Conservation (phyloP, 2,888 invertebrate species). For the Hypselothyrea guttata region DNA sequence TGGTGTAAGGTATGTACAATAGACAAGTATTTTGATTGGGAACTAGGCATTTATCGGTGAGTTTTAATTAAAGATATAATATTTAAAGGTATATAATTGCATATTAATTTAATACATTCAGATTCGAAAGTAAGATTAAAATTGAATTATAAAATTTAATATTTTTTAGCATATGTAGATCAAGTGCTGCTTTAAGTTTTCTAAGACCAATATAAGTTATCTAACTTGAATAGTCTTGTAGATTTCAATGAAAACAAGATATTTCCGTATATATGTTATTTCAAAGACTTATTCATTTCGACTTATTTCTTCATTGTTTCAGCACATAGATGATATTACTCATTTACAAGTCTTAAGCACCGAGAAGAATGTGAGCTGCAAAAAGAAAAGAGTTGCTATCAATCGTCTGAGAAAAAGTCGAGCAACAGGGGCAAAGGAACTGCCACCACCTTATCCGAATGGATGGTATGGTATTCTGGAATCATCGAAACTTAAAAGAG, state of each 20-base stretch:
- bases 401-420: slow-evolving; percentile 84
- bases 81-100: background rate
- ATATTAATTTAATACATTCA: background rate
- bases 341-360: slow-evolving; percentile 37
- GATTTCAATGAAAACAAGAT: no score
- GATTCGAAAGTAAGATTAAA: no score
- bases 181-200: no score
- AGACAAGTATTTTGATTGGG: background rate
- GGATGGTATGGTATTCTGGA: slow-evolving; percentile 93
- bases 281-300: no score
- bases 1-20: slow-evolving; percentile 68
- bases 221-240: no score
- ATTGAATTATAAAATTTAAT: no score
- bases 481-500: slow-evolving; percentile 84
- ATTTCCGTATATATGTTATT: no score
- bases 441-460: slow-evolving; percentile 94
- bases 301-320: background rate
- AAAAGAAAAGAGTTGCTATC: slow-evolving; percentile 73
- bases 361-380: background rate
- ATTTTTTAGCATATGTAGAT: no score
- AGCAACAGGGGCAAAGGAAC: slow-evolving; percentile 84
- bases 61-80: background rate
- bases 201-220: no score
- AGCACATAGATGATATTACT: slow-evolving; percentile 66
- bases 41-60: background rate